Percentiles rank a stretch among this genome's conserved stretches.
Conservation (phyloP, 2,797 vertebrate species). For the Halcyon smyrnensis region DNA sequence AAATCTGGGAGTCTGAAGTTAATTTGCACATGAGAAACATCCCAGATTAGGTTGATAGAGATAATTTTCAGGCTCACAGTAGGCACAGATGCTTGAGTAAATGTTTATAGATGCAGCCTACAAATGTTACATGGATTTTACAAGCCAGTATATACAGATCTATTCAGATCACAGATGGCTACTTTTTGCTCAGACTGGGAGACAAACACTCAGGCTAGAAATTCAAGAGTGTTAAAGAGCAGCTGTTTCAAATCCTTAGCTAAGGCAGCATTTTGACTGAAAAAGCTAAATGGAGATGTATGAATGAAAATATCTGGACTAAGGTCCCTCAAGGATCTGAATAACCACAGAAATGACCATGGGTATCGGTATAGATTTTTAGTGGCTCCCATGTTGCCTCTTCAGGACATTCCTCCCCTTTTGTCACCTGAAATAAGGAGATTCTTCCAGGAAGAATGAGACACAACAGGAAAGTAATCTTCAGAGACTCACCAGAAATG, state of each 20-base stretch:
- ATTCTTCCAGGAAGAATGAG: not conserved
- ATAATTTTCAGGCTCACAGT: not conserved
- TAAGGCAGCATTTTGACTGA: not conserved
- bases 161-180: not conserved
- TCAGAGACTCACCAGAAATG: not conserved
- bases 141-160: not conserved
- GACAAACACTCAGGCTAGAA: not conserved
- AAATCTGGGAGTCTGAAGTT: not conserved
- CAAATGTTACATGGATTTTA: not conserved
- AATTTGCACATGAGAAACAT: not conserved
- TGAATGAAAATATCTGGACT: not conserved
- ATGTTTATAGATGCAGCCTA: not conserved
- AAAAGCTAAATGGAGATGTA: not conserved
- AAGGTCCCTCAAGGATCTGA: not conserved
- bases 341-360: not conserved
- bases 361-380: not conserved
- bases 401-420: not conserved
- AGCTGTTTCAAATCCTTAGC: not conserved
- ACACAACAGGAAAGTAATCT: not conserved
- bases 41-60: not conserved
- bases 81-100: not conserved
- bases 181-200: not conserved
- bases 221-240: not conserved
- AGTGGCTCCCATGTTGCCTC: accelerated
- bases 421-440: not conserved